Conservation (phyloP, 2,113 vertebrate species). For the Phylloscopus trochilus region DNA sequence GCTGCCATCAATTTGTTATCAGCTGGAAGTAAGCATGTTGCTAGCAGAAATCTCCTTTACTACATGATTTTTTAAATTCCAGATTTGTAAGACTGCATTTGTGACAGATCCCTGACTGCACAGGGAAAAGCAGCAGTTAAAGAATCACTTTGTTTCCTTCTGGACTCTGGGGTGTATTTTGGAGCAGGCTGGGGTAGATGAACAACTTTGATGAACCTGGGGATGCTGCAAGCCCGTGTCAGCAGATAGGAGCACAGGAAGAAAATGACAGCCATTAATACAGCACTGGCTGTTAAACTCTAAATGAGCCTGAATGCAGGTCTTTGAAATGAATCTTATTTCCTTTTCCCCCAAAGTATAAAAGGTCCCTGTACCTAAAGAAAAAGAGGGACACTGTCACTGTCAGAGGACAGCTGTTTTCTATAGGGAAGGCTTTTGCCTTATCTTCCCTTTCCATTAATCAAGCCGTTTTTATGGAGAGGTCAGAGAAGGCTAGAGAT, state of each 20-base stretch:
- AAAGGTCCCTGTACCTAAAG: constrained; percentile 4
- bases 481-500: neutral
- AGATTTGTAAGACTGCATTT: neutral
- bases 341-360: neutral
- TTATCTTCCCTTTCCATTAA: neutral
- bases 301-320: constrained; percentile 25
- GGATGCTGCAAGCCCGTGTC: neutral
- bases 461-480: neutral
- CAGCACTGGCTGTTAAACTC: constrained; percentile 22
- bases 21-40: neutral
- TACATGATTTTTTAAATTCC: neutral
- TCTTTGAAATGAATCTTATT: constrained; percentile 24
- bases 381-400: neutral
- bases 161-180: neutral
- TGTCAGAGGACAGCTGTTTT: neutral
- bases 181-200: neutral
- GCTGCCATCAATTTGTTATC: neutral
- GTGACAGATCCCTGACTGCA: neutral
- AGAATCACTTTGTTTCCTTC: neutral
- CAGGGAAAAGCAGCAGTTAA: neutral
- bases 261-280: constrained; percentile 37
- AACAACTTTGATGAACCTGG: neutral
- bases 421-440: neutral
- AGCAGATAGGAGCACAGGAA: neutral
- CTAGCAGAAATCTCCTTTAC: constrained; percentile 13